Percentiles rank a stretch among this genome's conserved stretches.
phyloP scores from a whole-genome alignment of 2,113 vertebrate genomes.

The Puma concolor region DNA sequence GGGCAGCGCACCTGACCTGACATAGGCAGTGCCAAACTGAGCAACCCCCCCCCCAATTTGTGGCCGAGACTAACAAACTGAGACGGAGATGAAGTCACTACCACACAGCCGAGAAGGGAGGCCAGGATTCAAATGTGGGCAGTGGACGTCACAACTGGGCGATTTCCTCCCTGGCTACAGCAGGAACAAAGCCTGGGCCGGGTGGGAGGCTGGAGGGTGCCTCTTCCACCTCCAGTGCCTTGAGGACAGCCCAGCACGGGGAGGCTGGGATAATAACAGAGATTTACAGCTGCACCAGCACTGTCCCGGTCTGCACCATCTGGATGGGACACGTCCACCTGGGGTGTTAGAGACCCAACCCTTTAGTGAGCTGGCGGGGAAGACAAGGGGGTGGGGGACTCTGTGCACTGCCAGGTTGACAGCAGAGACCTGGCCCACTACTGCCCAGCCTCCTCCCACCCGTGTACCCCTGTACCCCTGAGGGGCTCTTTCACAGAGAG shows the following conservation, averaged over 20 bases:
- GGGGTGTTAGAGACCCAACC: not conserved
- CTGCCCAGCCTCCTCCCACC: no score
- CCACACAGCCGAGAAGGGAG: not conserved
- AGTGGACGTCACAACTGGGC: not conserved
- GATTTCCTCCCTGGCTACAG: not conserved
- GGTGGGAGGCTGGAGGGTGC: not conserved
- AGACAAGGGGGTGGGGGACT: not conserved
- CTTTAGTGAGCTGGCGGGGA: no score
- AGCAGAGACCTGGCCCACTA: no score
- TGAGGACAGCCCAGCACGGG: not conserved
- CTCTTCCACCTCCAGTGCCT: not conserved
- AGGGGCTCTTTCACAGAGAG: not conserved
- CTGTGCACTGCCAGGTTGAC: not conserved
- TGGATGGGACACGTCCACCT: slow-evolving; percentile 69
- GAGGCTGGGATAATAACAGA: slow-evolving; percentile 53
- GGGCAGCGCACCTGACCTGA: no score
- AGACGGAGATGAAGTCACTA: not conserved
- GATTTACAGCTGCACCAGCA: no score
- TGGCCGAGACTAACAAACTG: not conserved
- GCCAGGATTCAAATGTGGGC: not conserved
- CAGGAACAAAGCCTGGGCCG: not conserved
- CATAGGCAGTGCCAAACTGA: no score
- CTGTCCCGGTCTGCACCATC: no score
- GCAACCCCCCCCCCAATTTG: no score
- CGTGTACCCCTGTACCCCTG: no score